These are phyloP conservation scores for Psylliodes chrysocephalus DNA, from an alignment of 2,888 invertebrate species.

Conservation along the genomic window DNA sequence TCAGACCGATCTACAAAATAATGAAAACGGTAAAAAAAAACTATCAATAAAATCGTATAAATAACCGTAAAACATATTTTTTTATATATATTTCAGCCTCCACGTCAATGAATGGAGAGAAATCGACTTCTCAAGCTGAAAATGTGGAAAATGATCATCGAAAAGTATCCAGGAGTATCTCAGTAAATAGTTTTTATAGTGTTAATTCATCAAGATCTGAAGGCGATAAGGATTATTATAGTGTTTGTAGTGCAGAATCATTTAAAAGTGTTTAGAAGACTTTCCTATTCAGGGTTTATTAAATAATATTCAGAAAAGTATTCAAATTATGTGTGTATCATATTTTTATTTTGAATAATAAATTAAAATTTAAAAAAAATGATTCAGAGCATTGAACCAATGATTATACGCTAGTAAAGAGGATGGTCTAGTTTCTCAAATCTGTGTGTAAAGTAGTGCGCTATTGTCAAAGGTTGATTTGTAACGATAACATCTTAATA, in stretches of 20 bases:
- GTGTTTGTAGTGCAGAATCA: slow-evolving; percentile 20
- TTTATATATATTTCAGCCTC: background rate
- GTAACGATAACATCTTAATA: no score
- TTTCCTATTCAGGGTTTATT: no score
- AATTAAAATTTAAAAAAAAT: no score
- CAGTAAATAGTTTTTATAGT: slow-evolving; percentile 19
- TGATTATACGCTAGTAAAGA: no score
- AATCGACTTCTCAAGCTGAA: background rate
- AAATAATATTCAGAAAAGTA: no score
- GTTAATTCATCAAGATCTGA: slow-evolving; percentile 19
- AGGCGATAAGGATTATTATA: slow-evolving; percentile 18
- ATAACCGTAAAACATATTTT: no score
- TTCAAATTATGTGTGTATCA: no score
- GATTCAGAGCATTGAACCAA: no score
- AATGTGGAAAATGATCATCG: background rate
- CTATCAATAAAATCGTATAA: background rate
- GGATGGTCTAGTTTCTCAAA: no score
- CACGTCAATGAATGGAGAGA: background rate
- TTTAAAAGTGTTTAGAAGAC: slow-evolving; percentile 17
- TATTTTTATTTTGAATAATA: no score
- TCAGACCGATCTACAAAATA: background rate
- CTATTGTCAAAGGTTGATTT: no score
- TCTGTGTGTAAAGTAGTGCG: no score
- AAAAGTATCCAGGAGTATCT: slow-evolving; percentile 11
- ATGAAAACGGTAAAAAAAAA: slow-evolving; percentile 4